Conservation (phyloP, 2,888 invertebrate genomes). For the Trachelus tabidus region DNA sequence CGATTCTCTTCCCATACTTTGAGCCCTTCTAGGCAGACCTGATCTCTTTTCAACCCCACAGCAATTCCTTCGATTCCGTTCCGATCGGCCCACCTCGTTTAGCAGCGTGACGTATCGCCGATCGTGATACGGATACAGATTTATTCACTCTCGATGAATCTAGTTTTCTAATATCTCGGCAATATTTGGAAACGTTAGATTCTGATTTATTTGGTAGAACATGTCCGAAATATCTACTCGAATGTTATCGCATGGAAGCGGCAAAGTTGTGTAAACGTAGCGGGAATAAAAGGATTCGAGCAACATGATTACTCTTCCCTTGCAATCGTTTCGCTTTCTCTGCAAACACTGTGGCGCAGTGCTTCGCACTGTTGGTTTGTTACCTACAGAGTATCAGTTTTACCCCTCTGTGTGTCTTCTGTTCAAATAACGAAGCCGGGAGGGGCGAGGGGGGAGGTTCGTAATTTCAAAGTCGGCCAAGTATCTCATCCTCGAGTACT, state of each 20-base stretch:
- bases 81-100: neutral
- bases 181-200: too few species aligned
- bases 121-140: too few species aligned
- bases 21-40: neutral
- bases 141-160: too few species aligned
- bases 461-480: neutral
- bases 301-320: slow-evolving; percentile 22
- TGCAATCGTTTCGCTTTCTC: slow-evolving; percentile 10
- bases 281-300: too few species aligned
- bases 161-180: too few species aligned
- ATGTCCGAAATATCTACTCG: too few species aligned
- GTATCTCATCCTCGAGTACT: too few species aligned
- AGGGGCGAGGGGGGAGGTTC: slow-evolving; percentile 13
- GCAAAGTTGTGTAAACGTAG: too few species aligned
- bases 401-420: slow-evolving; percentile 24
- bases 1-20: neutral
- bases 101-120: neutral
- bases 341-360: too few species aligned
- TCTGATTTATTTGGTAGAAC: too few species aligned
- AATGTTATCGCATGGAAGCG: too few species aligned
- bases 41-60: neutral
- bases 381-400: slow-evolving; percentile 30
- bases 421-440: slow-evolving; percentile 23
- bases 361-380: too few species aligned
- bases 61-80: neutral